A percentile compares a stretch with the other conserved stretches of the same genome.
Conservation (phyloP, 2,888 invertebrate species). For the Cephus pygmeus region DNA sequence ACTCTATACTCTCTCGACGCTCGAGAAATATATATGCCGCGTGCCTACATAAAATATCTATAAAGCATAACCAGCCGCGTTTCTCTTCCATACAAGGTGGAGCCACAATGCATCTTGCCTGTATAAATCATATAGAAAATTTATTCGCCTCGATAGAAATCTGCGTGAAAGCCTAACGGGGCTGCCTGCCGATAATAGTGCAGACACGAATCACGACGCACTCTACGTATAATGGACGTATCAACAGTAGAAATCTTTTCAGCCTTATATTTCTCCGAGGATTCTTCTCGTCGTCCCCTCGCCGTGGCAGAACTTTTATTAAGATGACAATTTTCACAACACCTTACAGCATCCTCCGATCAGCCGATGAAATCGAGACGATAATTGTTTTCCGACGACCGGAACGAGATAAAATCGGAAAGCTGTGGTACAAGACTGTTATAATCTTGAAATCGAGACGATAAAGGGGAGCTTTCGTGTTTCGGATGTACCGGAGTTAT, state of each 20-base stretch:
- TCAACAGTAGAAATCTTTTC: too few relatives aligned
- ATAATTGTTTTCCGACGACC: background rate
- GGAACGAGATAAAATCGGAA: background rate
- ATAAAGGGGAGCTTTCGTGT: background rate
- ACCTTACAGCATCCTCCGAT: too few relatives aligned
- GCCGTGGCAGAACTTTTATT: too few relatives aligned
- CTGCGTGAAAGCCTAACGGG: constrained; percentile 34
- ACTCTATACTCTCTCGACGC: background rate
- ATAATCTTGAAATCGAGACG: background rate
- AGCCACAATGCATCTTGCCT: constrained; percentile 24
- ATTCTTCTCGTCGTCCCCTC: too few relatives aligned
- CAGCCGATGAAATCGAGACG: too few relatives aligned
- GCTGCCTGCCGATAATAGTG: constrained; percentile 14
- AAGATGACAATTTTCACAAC: too few relatives aligned
- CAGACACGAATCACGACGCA: too few relatives aligned
- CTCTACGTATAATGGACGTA: too few relatives aligned
- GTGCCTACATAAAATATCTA: constrained; percentile 36
- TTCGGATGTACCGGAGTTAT: background rate
- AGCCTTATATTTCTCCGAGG: too few relatives aligned
- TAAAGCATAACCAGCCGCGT: constrained; percentile 28
- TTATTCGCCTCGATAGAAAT: constrained; percentile 35
- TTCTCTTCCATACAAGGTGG: constrained; percentile 20
- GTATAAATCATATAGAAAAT: constrained; percentile 38
- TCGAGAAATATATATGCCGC: constrained; percentile 24
- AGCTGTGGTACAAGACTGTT: background rate